Base-by-base conservation (phyloP, 2,113 vertebrate genomes). In the Corvus moneduloides region DNA sequence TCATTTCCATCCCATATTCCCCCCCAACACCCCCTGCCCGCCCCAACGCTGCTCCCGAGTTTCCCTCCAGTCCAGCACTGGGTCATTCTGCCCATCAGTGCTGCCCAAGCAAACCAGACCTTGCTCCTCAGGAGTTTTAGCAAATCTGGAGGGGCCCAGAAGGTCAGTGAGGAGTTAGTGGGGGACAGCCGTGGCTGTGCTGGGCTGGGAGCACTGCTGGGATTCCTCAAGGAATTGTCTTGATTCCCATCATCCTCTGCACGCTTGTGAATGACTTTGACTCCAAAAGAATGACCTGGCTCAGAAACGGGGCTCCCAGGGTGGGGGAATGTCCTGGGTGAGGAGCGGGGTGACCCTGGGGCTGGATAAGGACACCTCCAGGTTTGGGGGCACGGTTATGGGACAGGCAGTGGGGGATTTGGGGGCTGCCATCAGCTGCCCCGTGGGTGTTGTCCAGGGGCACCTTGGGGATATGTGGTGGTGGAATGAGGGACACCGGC, bases 21-120 rank as follows among this genome's bases (percentile, higher is more conserved):
- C 27, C 7, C 24, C 12, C 43, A 62, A 1, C n/a, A 26, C 6
- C 26, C 52, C 13, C 10, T 59, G 61, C 61, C 44, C 22, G 23
- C 4, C 85, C 51, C 72, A 28, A 1, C 0, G 0, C 43, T 48
- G 27, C 26, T 63, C 66, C 54, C 6, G 5, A 44, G 13, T 5
- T 26, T 61, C 54, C 54, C 28, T 51, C 32, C 32, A 20, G 32
- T 2, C 44, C 63, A 67, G 26, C 0, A 0, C 0, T 20, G 64
- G 22, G 26, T 56, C 19, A 4, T 56, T 74, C 63, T 49, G 6
- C 13, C 67, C 46, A 1, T 4, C 0, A 0, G 5, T 23, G 41
- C 5, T 5, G 18, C 7, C 79, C 51, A 22, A 8, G 44, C 17
- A 44, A 61, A 37, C 10, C 6, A 87, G 88, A 37, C 10, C 16